Evolutionary conservation across 2,113 vertebrate species (phyloP).

Genomic region (Emydura subglobosa): DNA sequence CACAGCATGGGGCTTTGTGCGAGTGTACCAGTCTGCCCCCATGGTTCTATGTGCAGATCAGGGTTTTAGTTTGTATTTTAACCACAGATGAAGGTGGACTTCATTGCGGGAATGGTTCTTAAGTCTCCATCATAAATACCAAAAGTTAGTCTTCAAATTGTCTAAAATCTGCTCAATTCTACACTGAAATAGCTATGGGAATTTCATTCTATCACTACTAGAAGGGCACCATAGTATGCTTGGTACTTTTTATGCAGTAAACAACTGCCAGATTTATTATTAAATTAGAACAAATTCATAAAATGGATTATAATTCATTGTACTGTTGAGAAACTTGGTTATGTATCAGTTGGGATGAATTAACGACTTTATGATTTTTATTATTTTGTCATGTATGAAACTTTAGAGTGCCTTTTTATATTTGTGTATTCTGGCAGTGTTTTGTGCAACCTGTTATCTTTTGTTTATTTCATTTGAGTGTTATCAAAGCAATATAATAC

Average conservation of each 20-base stretch:
- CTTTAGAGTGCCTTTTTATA: conserved; percentile 87
- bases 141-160: conserved; percentile 70
- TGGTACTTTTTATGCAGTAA: conserved; percentile 79
- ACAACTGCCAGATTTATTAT: conserved; percentile 69
- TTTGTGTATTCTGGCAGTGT: conserved; percentile 82
- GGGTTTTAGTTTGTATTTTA: conserved; percentile 37
- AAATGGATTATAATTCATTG: conserved; percentile 81
- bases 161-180: conserved; percentile 78
- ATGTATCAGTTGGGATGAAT: conserved; percentile 70
- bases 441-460: conserved; percentile 75
- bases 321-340: conserved; percentile 78
- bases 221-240: conserved; percentile 80
- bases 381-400: conserved; percentile 77
- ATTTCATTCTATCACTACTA: conserved; percentile 82
- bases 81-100: conserved; percentile 61
- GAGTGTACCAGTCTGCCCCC: background rate
- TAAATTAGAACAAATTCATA: conserved; percentile 69
- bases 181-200: conserved; percentile 83
- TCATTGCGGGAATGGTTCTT: conserved; percentile 48
- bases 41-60: background rate
- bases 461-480: conserved; percentile 75
- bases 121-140: conserved; percentile 58
- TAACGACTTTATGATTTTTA: conserved; percentile 65
- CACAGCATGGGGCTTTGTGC: background rate
- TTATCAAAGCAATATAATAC: conserved; percentile 84